Evolutionary conservation across 2,888 invertebrate species (phyloP).

Genomic region (Harpalus rufipes): DNA sequence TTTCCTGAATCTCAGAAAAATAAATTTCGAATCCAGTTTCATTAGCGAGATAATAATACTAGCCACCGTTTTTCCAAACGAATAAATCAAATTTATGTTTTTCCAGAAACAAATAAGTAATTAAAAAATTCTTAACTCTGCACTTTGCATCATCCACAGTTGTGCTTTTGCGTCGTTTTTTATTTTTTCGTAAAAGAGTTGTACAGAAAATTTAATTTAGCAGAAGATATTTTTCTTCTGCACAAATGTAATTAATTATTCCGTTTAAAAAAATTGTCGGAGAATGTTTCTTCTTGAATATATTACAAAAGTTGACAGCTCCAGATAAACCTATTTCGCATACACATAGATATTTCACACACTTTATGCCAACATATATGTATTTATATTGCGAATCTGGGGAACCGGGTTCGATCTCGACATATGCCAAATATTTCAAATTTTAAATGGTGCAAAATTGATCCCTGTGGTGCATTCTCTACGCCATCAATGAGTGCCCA

Average conservation of each 20-base stretch:
- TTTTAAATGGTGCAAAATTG: too few relatives aligned
- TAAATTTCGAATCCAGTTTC: conserved; percentile 43
- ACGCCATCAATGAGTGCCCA: too few relatives aligned
- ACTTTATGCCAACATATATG: too few relatives aligned
- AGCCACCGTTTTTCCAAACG: conserved; percentile 26
- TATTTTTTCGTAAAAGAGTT: conserved; percentile 54
- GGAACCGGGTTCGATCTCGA: too few relatives aligned
- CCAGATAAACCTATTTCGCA: too few relatives aligned
- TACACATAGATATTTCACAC: too few relatives aligned
- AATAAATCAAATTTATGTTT: conserved; percentile 47
- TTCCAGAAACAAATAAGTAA: conserved; percentile 40
- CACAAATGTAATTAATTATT: conserved; percentile 62
- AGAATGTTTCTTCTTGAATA: conserved; percentile 17
- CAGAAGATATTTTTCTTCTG: conserved; percentile 56
- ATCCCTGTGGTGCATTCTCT: too few relatives aligned
- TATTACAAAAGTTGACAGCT: not conserved
- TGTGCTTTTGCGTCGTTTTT: conserved; percentile 45
- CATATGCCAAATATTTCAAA: too few relatives aligned
- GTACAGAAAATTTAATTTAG: conserved; percentile 59
- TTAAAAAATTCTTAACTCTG: conserved; percentile 47
- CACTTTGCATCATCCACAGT: conserved; percentile 24
- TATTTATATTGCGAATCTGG: too few relatives aligned
- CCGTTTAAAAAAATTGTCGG: conserved; percentile 40
- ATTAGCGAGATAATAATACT: conserved; percentile 43
- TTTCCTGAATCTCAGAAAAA: conserved; percentile 1